Base-by-base conservation (phyloP, 1,140 invertebrate genomes). In the Pogonus chalceus region DNA sequence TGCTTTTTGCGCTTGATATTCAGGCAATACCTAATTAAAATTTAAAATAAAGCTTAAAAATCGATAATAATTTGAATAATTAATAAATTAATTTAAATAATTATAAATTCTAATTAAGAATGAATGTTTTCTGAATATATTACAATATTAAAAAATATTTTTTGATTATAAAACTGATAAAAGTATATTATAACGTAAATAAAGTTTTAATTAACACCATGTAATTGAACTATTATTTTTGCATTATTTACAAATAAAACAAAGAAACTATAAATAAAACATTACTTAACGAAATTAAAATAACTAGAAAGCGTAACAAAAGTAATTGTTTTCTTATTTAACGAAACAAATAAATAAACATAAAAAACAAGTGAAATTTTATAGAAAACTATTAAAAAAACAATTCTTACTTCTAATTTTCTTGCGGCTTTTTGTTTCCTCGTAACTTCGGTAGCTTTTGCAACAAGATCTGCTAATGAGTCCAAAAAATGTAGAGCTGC, bases 401-500 rank as follows among this genome's bases (percentile, higher is more conserved):
- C 51, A 35, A 9, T 10, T 49, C 22, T 66, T 61, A 92, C 89
- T 76, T 91, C 85, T 49, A 96, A 73, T 79, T 95, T 95, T 64
- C 88, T 79, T 46, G 85, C 85, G 49, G 89, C 92, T 72, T 96
- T 96, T 14, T 84, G 82, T 67, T 91, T 87, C 56, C 92, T 84
- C 49, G 86, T 87, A 37, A 85, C 74, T 65, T 87, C 73, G 10
- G 88, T 90, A 35, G 92, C 88, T 67, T 86, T 83, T 61, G 90
- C 83, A 14, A 96, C 87, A 2, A 95, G 74, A 26, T 84, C 85
- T 47, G 88, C 83, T 3, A 98, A 76, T 0, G 94, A 96, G 63
- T 94, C 90, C 14, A 91, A 82, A 72, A 97, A 98, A 64, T 92
- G 84, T 16, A 98, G 77, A 24, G 94, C 95, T 24, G 96, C 95